A percentile compares a stretch with the other conserved stretches of the same genome.
Evolutionary conservation across 92 coral and sea anemone genomes (phyloP).

Genomic region (Palythoa heliodiscus): DNA sequence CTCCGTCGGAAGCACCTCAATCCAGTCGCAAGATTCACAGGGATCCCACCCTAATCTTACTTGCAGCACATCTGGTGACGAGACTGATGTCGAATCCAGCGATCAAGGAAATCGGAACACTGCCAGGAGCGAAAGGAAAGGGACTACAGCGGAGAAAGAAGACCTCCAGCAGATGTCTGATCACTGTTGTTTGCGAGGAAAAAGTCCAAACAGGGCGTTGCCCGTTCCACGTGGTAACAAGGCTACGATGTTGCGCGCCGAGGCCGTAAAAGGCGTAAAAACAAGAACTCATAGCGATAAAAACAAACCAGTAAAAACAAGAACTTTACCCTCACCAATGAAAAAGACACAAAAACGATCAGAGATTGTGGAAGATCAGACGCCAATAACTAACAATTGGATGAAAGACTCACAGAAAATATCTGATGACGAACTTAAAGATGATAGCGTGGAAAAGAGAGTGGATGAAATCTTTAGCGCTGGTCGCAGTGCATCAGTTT

Average conservation of each 20-base stretch:
- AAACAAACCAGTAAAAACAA: constrained; percentile 12
- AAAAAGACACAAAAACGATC: constrained; percentile 13
- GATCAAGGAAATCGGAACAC: constrained; percentile 43
- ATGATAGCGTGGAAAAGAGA: constrained; percentile 61
- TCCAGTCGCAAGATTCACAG: constrained; percentile 47
- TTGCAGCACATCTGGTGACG: constrained; percentile 76
- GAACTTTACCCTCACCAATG: background rate
- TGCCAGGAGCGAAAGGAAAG: constrained; percentile 29
- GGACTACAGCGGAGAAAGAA: constrained; percentile 48
- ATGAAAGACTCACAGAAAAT: constrained; percentile 30
- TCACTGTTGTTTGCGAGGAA: constrained; percentile 35
- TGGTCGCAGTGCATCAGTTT: constrained; percentile 41
- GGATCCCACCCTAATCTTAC: constrained; percentile 48
- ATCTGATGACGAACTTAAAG: background rate
- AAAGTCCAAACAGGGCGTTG: constrained; percentile 43
- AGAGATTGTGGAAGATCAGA: constrained; percentile 9
- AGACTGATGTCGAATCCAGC: constrained; percentile 54
- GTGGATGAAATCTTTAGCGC: constrained; percentile 69
- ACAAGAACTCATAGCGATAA: constrained; percentile 22
- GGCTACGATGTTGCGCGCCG: constrained; percentile 82
- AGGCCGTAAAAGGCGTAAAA: constrained; percentile 63
- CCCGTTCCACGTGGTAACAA: constrained; percentile 80
- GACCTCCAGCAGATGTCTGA: constrained; percentile 43
- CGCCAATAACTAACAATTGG: constrained; percentile 4
- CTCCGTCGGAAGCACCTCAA: background rate